Percentiles rank a stretch among this genome's conserved stretches.
phyloP scores from a whole-genome alignment of 2,113 vertebrate species.

The Cheilinus undulatus region DNA sequence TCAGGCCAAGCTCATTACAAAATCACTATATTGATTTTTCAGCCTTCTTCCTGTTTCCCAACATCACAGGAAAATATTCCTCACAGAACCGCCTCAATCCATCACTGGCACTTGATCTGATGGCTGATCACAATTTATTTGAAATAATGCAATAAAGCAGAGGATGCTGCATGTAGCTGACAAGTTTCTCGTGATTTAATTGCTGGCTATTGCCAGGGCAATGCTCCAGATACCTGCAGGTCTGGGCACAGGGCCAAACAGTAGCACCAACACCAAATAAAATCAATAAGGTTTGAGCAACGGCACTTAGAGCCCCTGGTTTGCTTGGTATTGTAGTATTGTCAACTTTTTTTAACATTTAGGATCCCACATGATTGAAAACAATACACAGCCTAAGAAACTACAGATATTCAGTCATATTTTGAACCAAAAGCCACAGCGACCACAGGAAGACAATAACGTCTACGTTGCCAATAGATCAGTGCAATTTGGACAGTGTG shows the following conservation, averaged over 20 bases:
- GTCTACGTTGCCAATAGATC: no score
- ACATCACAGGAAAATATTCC: conserved; percentile 69
- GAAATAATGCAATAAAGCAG: conserved; percentile 68
- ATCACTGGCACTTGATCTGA: conserved; percentile 78
- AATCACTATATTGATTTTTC: conserved; percentile 81
- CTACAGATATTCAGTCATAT: no score
- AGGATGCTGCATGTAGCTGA: conserved; percentile 56
- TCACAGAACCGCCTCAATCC: conserved; percentile 65
- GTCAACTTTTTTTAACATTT: no score
- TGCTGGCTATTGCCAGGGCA: conserved; percentile 33
- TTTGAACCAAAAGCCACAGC: no score
- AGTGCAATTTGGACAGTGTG: no score
- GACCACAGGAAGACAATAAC: no score
- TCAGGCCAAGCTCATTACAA: conserved; percentile 81
- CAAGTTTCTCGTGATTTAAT: conserved; percentile 63
- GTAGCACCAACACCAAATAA: conserved; percentile 16
- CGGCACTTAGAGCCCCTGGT: no score
- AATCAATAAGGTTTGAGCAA: conserved; percentile 16
- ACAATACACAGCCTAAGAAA: no score
- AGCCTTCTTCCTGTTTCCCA: conserved; percentile 63
- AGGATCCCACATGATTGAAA: no score
- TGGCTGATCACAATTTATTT: conserved; percentile 62
- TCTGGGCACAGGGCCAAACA: conserved; percentile 29
- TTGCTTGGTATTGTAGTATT: no score
- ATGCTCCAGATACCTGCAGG: conserved; percentile 20